A percentile compares a stretch with the other conserved stretches of the same genome.
Evolutionary conservation across 2,888 invertebrate genomes (phyloP).

Genomic region (Drosophila recens): DNA sequence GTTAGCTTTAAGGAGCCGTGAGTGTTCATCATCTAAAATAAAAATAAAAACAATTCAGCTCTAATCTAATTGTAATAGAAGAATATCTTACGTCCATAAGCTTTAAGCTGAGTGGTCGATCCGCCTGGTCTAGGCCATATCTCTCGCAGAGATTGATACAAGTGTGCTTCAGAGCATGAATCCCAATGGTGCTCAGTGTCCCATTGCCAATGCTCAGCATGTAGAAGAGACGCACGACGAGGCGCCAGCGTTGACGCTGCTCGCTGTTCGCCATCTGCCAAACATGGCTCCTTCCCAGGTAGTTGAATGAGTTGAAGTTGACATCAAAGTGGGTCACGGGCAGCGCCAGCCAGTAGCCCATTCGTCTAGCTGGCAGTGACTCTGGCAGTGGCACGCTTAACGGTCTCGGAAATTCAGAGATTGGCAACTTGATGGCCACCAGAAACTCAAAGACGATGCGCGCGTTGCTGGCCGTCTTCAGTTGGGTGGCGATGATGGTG

Average conservation of each 20-base stretch:
- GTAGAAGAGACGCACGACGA: conserved; percentile 24
- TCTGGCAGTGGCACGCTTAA: conserved; percentile 14
- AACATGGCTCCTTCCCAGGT: conserved; percentile 26
- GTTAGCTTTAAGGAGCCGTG: conserved; percentile 21
- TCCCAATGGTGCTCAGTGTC: conserved; percentile 21
- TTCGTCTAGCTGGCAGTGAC: background rate
- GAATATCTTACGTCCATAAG: conserved; percentile 14
- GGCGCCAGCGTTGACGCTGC: conserved; percentile 21
- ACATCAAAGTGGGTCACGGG: conserved; percentile 34
- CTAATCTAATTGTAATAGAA: background rate
- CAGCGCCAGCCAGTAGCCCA: conserved; percentile 32
- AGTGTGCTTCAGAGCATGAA: conserved; percentile 34
- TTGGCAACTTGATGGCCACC: conserved; percentile 21
- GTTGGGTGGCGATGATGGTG: conserved; percentile 24
- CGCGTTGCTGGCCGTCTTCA: background rate
- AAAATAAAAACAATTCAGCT: background rate
- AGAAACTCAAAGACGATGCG: conserved; percentile 33
- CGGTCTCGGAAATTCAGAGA: conserved; percentile 11
- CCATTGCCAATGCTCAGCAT: conserved; percentile 18
- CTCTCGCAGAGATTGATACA: conserved; percentile 28
- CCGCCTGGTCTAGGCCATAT: conserved; percentile 12
- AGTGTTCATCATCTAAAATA: conserved; percentile 25
- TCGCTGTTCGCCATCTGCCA: conserved; percentile 20
- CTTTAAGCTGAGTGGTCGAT: conserved; percentile 7
- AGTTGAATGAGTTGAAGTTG: conserved; percentile 15